Conservation (phyloP, 2,113 vertebrate genomes). For the Protobothrops flavoviridis region DNA sequence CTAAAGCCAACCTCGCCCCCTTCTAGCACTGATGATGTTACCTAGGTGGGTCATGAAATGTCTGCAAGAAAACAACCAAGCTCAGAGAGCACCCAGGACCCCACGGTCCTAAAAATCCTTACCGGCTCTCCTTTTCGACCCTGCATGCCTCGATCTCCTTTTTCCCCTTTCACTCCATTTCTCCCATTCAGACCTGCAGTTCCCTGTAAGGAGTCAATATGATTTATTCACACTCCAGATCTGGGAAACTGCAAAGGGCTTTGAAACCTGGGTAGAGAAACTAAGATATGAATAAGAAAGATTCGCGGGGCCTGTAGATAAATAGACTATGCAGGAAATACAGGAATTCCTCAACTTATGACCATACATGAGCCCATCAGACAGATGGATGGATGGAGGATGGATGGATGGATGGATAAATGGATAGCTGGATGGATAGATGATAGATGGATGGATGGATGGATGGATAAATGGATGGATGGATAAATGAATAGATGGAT, state of each 20-base stretch:
- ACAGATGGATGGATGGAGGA: too few species aligned
- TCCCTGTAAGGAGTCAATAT: slow-evolving; percentile 70
- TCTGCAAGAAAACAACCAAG: too few species aligned
- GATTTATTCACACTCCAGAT: neutral
- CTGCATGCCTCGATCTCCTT: slow-evolving; percentile 77
- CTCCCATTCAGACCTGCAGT: slow-evolving; percentile 74
- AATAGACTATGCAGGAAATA: neutral
- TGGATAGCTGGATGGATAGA: too few species aligned
- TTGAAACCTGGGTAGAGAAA: neutral
- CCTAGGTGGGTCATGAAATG: too few species aligned
- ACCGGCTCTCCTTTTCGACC: slow-evolving; percentile 79
- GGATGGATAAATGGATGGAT: too few species aligned
- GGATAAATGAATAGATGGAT: too few species aligned
- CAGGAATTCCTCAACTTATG: too few species aligned
- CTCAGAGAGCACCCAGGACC: neutral
- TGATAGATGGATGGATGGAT: too few species aligned
- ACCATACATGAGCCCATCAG: too few species aligned
- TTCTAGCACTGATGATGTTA: too few species aligned
- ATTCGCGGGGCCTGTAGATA: neutral
- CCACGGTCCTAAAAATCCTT: slow-evolving; percentile 20
- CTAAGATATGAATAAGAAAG: neutral
- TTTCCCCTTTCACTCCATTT: slow-evolving; percentile 79
- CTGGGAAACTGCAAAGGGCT: neutral
- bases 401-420: too few species aligned
- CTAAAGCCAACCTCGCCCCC: too few species aligned